Base-by-base conservation (phyloP, 1,140 invertebrate species). In the Drosophila seguyi region DNA sequence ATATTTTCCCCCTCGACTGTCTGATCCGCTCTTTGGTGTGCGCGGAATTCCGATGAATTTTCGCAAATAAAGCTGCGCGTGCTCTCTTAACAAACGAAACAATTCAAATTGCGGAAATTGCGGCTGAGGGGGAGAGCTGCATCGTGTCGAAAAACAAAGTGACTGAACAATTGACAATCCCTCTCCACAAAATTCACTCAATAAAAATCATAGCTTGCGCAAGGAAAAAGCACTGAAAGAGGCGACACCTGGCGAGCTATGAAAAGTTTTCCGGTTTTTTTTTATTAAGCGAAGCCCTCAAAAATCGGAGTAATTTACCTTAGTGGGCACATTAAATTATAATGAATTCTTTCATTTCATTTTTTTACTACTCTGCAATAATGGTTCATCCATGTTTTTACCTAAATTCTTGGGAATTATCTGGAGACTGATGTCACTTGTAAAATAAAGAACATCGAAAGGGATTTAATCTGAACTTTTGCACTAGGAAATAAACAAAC, bases 201-300 rank as follows among this genome's bases (percentile, higher is more conserved):
- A 82, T 69, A 60, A 82, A 83, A 60, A 65, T 48, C 62, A 82
- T 56, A 41, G 56, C 57, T 60, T 45, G 31, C 13, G 52, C 42
- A 16, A 50, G 31, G 38, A 27, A 38, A 52, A 38, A 34, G 20
- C 4, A 22, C n/a, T 20, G 14, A 42, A 34, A 44, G 18, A 45
- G 48, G 6, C 29, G 7, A 50, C 13, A 29, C 20, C 25, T 16
- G 10, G n/a, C 18, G 8, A 69, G 20, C 18, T 11, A 38, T 69
- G 27, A 39, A 48, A n/a, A 47, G 41, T 31, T 57, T 18, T 18
- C 20, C 36, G 39, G 41, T 20, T 50, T 65, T 34, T 31, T 8
- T 13, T n/a, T n/a, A 27, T n/a, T n/a, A 34, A 22, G 18, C 27
- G 11, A 52, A 34, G n/a, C 27, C 4, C 3, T n/a, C 11, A 13